Evolutionary conservation across 1,140 invertebrate species (phyloP), one percentile per base, ranked within the genome.

Genomic region (Chelonus insularis): DNA sequence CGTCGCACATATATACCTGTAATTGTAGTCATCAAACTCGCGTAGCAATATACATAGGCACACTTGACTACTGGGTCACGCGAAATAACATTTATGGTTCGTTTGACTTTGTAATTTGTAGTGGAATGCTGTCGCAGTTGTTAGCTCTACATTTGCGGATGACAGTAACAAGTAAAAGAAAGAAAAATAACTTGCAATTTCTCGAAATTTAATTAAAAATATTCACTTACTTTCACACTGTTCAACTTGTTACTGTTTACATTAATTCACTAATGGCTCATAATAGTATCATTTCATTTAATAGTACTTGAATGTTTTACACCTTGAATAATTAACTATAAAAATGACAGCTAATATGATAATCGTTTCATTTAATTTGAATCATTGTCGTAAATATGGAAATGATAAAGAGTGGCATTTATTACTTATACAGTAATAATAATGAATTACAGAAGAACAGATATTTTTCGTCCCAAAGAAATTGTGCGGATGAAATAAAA

Each of bases 91-190:
- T 57, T 64, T 56, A 64, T 51, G 57, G 57, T 64, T 64, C 62
- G 62, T 64, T 64, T 64, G 62, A 64, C 62, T 64, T 64, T 64
- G 23, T 64, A 64, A 64, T 64, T 64, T 64, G 57, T 48, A 29
- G 50, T 48, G 39, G 45, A 57, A 64, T 55, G 47, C 29, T 48
- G 52, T 51, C 29, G 52, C 34, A 45, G 43, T 37, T 43, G 36
- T 32, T 54, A 21, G 21, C 21, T 48, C 18, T 55, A 45, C 54
- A 55, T 57, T 21, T 43, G 23, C 39, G 5, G 9, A 37, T 48
- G 1, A 57, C 20, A 55, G 14, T 39, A n/a, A 50, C 32, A 7
- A 2, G 41, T 16, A 58, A 21, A 34, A 48, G 47, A 14, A 36
- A 20, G 21, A 29, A 29, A 45, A 14, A 36, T 23, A 21, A 32